Conservation (phyloP, 2,113 vertebrate species). For the Entelurus aequoreus region DNA sequence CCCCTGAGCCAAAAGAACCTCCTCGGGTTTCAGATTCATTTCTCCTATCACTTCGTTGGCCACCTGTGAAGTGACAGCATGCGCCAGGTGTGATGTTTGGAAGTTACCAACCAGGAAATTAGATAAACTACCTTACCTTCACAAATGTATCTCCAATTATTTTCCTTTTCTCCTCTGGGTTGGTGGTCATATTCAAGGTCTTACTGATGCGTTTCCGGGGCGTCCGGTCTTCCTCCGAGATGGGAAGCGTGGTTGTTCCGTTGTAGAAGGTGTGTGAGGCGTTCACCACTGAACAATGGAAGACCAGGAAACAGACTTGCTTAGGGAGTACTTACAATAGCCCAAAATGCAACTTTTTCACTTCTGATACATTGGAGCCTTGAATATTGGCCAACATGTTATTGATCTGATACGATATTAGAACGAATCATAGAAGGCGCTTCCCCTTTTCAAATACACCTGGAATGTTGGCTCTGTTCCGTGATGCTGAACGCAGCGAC, state of each 20-base stretch:
- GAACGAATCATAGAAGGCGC: too few relatives aligned
- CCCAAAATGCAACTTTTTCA: too few relatives aligned
- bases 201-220: conserved; percentile 98
- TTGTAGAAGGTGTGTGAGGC: conserved; percentile 98
- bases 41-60: conserved; percentile 98
- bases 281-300: conserved; percentile 81
- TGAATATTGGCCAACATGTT: too few relatives aligned
- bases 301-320: not conserved
- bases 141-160: conserved; percentile 99
- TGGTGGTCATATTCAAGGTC: conserved; percentile 97
- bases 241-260: conserved; percentile 95
- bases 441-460: too few relatives aligned
- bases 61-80: conserved; percentile 69
- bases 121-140: conserved; percentile 72
- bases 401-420: too few relatives aligned
- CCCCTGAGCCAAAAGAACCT: conserved; percentile 94
- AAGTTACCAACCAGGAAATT: not conserved
- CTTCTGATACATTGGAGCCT: too few relatives aligned
- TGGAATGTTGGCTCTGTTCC: too few relatives aligned
- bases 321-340: too few relatives aligned
- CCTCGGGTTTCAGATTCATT: conserved; percentile 96
- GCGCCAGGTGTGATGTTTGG: not conserved
- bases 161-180: conserved; percentile 97
- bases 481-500: too few relatives aligned
- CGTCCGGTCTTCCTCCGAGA: conserved; percentile 96